A percentile compares a stretch with the other conserved stretches of the same genome.
phyloP scores from a whole-genome alignment of 2,888 invertebrate species.

The Drosophila monieri region DNA sequence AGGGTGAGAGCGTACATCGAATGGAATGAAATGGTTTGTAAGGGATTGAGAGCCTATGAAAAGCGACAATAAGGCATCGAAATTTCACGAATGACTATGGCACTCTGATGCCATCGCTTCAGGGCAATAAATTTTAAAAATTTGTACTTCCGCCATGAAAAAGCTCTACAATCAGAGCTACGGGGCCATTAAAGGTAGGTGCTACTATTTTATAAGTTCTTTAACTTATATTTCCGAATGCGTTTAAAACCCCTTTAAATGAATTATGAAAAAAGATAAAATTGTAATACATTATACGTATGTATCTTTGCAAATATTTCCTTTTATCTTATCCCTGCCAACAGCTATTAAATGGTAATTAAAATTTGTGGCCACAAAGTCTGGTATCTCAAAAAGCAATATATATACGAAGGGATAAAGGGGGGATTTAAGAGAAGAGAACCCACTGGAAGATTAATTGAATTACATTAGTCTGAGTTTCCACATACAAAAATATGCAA shows the following conservation, averaged over 20 bases:
- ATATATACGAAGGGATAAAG: not conserved
- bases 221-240: no score
- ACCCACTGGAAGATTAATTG: constrained; percentile 39
- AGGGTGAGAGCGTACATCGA: constrained; percentile 11
- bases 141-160: not conserved
- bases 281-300: not conserved
- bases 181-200: not conserved
- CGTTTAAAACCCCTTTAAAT: no score
- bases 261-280: not conserved
- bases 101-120: not conserved
- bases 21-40: constrained; percentile 11
- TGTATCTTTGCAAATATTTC: not conserved
- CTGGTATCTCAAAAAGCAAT: constrained; percentile 6
- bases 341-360: constrained; percentile 34
- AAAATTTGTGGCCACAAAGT: constrained; percentile 35
- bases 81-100: constrained; percentile 17
- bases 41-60: not conserved
- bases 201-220: no score
- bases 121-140: constrained; percentile 1
- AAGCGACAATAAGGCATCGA: constrained; percentile 12
- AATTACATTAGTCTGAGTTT: constrained; percentile 57
- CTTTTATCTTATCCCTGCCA: not conserved
- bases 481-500: constrained; percentile 55
- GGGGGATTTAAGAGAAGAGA: constrained; percentile 1
- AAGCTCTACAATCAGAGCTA: no score